Evolutionary conservation across 2,797 vertebrate genomes (phyloP).

Genomic region (Coracias cyanogaster): DNA sequence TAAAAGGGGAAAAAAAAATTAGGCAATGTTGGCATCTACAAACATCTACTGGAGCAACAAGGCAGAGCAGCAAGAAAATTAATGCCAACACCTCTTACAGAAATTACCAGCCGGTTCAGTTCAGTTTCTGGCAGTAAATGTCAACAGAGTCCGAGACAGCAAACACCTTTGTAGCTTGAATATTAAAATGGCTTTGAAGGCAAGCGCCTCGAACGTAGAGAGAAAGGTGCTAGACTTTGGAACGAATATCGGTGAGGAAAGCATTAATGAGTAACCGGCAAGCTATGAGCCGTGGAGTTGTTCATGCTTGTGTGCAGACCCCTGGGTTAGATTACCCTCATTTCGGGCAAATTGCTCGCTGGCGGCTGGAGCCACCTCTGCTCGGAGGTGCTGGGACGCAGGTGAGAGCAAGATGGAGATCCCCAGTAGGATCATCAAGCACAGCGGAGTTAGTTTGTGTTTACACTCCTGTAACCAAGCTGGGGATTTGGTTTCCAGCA

Average conservation of each 20-base stretch:
- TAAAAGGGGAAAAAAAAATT: background rate
- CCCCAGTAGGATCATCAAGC: background rate
- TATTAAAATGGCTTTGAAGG: background rate
- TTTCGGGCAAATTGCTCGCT: background rate
- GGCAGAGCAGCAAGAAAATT: background rate
- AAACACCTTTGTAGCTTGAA: background rate
- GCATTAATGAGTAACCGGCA: background rate
- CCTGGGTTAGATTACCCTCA: background rate
- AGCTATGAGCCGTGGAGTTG: background rate
- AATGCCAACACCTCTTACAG: background rate
- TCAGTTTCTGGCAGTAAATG: background rate
- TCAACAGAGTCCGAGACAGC: background rate
- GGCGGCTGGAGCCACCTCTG: background rate
- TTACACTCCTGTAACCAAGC: background rate
- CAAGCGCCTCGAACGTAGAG: background rate
- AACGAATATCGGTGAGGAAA: background rate
- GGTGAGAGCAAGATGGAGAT: background rate
- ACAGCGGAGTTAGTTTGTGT: background rate
- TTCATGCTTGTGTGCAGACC: background rate
- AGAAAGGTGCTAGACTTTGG: background rate
- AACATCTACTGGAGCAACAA: background rate
- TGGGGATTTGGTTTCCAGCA: background rate
- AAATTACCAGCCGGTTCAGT: background rate
- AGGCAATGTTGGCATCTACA: background rate
- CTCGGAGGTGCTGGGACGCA: background rate